Base-by-base conservation (phyloP, 1,140 invertebrate genomes). In the Liolophura sinensis region DNA sequence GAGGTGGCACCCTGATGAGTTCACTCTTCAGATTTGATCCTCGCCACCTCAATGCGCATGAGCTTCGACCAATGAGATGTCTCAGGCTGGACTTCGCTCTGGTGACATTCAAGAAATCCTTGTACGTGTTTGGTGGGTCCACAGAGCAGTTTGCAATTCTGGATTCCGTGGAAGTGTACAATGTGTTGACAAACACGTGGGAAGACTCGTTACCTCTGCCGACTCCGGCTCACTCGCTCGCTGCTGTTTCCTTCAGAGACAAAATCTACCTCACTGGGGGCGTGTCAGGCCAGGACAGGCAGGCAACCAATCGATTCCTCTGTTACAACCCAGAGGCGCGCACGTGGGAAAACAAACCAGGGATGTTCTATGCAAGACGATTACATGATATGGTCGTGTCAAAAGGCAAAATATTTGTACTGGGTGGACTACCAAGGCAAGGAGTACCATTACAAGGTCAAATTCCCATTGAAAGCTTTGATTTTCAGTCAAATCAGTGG, bases 121-220 rank as follows among this genome's bases (percentile, higher is more conserved):
- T 97, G 58, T 96, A 93, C 79, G 94, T 94, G 0, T 91, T 97
- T 78, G 95, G 95, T 46, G 95, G 95, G 14, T 96, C 93, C 91
- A 92, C 95, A 20, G 94, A 94, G 3, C 92, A 93, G 72, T 93
- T 96, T 82, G 93, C 90, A 62, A 94, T 92, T 16, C 90, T 95
- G 56, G 90, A 91, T 62, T 90, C 90, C 16, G 92, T 93, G 0
- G 93, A 95, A 81, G 88, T 90, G 71, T 95, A 92, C 81, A 91
- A 95, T 86, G 92, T 93, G 0, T 83, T 89, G 61, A 89, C 87
- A 15, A 90, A 93, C 78, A 86, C 86, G 48, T 97, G 94, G 94
- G 87, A 88, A 62, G 88, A 91, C 66, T 90, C 90, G 70, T 89
- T 90, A 27, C 87, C 91, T 25, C 85, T 96, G 68, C 92, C 92